phyloP scores from a whole-genome alignment of 2,113 vertebrate genomes.

The Oncorhynchus gorbuscha region DNA sequence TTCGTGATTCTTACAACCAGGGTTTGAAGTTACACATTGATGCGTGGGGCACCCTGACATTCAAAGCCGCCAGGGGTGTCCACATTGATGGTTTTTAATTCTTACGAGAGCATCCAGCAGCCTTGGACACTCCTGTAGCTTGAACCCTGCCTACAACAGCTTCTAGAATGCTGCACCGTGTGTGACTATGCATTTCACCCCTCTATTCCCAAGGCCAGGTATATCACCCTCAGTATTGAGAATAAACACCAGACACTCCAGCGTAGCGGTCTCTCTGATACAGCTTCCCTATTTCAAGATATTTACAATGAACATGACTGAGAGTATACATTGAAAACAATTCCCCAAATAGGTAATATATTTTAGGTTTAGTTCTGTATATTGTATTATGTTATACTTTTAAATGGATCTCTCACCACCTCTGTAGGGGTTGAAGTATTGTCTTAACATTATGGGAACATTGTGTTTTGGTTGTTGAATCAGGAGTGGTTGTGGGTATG shows the following conservation, averaged over 20 bases:
- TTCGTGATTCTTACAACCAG: too few relatives aligned
- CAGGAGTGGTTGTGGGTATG: background rate
- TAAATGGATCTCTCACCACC: background rate
- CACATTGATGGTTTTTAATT: too few relatives aligned
- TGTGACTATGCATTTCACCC: background rate
- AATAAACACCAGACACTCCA: background rate
- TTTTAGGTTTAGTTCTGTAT: constrained; percentile 47
- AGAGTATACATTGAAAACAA: constrained; percentile 38
- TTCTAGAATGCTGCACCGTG: background rate
- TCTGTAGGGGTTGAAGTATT: background rate
- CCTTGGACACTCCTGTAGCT: background rate
- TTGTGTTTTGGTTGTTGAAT: background rate
- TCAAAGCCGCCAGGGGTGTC: too few relatives aligned
- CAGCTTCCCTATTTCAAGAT: constrained; percentile 47
- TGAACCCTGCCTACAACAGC: background rate
- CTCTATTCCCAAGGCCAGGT: background rate
- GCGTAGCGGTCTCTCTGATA: background rate
- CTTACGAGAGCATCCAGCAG: too few relatives aligned
- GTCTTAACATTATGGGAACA: background rate
- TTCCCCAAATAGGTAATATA: constrained; percentile 41
- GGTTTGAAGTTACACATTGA: background rate
- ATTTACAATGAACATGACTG: constrained; percentile 50
- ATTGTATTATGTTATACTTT: constrained; percentile 37
- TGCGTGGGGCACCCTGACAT: background rate
- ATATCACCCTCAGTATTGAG: background rate